These are phyloP conservation scores for Drosophila nikananu DNA, from an alignment of 1,140 invertebrate genomes.

Conservation along the genomic window DNA sequence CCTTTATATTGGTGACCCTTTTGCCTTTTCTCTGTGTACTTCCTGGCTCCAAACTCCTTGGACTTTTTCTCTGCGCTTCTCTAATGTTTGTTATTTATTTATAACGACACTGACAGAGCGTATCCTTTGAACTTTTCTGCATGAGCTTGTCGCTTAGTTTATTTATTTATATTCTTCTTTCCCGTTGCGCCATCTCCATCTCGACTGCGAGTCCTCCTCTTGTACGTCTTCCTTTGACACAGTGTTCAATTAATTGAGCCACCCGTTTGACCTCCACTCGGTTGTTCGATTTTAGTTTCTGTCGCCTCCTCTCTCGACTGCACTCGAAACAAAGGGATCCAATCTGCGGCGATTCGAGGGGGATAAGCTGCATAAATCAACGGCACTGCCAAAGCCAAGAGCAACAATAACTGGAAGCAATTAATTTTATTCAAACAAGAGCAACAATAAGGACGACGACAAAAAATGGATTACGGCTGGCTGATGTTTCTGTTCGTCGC, in stretches of 20 bases:
- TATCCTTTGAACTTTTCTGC: constrained; percentile 81
- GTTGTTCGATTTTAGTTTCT: constrained; percentile 54
- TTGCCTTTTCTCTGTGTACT: constrained; percentile 24
- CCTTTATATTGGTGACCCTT: neutral
- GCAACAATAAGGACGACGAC: constrained; percentile 33
- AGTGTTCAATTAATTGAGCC: constrained; percentile 73
- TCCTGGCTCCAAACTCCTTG: constrained; percentile 32
- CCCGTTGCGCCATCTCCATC: constrained; percentile 12
- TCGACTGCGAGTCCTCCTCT: constrained; percentile 13
- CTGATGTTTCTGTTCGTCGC: constrained; percentile 64
- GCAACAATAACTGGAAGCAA: constrained; percentile 62
- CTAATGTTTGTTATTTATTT: constrained; percentile 82
- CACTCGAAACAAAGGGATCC: constrained; percentile 38
- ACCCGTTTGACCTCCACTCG: constrained; percentile 49
- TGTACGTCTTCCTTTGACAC: constrained; percentile 59
- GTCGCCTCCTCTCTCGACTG: constrained; percentile 24
- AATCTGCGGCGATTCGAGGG: constrained; percentile 16
- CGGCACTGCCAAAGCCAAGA: constrained; percentile 38
- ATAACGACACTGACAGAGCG: constrained; percentile 70
- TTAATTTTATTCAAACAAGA: constrained; percentile 67
- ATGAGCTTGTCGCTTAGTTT: constrained; percentile 74
- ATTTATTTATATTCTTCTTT: constrained; percentile 52
- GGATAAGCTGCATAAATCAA: constrained; percentile 45
- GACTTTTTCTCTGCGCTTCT: constrained; percentile 38
- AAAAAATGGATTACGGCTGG: constrained; percentile 76